Percentiles rank a stretch among this genome's conserved stretches.
phyloP scores from a whole-genome alignment of 92 coral and sea anemone species.

The Galaxea fascicularis region DNA sequence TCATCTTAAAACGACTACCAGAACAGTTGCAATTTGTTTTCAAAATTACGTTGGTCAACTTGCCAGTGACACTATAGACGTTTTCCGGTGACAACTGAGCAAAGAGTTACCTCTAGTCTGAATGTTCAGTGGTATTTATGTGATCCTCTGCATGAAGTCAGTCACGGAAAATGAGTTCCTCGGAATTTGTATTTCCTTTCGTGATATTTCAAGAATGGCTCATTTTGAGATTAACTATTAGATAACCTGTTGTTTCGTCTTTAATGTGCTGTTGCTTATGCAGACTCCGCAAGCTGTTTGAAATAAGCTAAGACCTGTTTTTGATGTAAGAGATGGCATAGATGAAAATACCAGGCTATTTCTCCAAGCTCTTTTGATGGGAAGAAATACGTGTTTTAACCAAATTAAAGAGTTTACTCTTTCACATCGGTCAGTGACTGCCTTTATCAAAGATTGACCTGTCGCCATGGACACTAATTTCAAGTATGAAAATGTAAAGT shows the following conservation, averaged over 20 bases:
- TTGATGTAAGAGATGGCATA: not conserved
- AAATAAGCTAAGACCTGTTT: not conserved
- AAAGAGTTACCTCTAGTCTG: too few species aligned
- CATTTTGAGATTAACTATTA: conserved; percentile 20
- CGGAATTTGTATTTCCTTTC: not conserved
- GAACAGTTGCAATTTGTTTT: too few species aligned
- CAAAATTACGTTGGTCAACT: not conserved
- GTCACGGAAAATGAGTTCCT: conserved; percentile 16
- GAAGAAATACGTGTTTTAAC: too few species aligned
- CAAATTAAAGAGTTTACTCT: not conserved
- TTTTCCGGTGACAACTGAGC: not conserved
- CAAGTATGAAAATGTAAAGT: not conserved
- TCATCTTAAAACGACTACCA: too few species aligned
- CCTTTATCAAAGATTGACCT: not conserved
- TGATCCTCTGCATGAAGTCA: conserved; percentile 7
- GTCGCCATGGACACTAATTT: conserved; percentile 28
- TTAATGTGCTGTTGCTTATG: not conserved
- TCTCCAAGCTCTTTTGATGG: too few species aligned
- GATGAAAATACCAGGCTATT: too few species aligned
- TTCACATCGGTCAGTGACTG: not conserved
- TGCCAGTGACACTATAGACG: not conserved
- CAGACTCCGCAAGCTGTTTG: not conserved
- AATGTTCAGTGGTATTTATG: not conserved
- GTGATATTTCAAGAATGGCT: not conserved
- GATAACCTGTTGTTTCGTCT: not conserved